Conservation (phyloP, 2,797 vertebrate species). For the Spinus pinus region DNA sequence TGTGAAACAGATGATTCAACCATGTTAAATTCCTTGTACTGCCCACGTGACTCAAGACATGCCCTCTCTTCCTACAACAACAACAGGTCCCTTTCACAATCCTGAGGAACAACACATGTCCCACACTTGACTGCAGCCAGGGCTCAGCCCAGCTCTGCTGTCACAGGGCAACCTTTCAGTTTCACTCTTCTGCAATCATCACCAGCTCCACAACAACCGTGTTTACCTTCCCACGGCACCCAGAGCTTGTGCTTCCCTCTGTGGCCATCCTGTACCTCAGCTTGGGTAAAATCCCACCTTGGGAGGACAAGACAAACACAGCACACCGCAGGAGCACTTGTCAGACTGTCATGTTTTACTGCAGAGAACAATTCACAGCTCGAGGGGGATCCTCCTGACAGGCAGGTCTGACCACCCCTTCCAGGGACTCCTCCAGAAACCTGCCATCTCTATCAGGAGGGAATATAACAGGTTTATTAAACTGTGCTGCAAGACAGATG, state of each 20-base stretch:
- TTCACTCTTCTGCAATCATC: not conserved
- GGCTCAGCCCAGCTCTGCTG: not conserved
- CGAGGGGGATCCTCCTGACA: not conserved
- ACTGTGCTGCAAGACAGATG: not conserved
- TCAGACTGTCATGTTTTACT: not conserved
- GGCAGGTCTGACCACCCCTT: not conserved
- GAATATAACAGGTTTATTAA: not conserved
- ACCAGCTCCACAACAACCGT: rapidly evolving
- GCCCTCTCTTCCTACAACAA: constrained; percentile 35
- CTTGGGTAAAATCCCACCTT: not conserved
- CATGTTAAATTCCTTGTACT: not conserved
- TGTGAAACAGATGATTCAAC: constrained; percentile 42
- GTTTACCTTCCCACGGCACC: not conserved
- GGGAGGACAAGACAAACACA: not conserved
- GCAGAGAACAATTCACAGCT: not conserved
- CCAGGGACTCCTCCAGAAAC: not conserved
- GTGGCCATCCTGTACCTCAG: not conserved
- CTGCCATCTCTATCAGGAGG: not conserved
- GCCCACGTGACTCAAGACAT: constrained; percentile 29
- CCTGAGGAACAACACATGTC: not conserved
- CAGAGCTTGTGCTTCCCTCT: not conserved
- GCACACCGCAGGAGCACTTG: rapidly evolving
- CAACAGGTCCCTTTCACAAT: constrained; percentile 44
- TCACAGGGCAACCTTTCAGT: not conserved
- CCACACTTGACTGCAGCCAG: not conserved